These are phyloP conservation scores for Amphilophus citrinellus DNA, from an alignment of 2,113 vertebrate species.

Conservation along the genomic window DNA sequence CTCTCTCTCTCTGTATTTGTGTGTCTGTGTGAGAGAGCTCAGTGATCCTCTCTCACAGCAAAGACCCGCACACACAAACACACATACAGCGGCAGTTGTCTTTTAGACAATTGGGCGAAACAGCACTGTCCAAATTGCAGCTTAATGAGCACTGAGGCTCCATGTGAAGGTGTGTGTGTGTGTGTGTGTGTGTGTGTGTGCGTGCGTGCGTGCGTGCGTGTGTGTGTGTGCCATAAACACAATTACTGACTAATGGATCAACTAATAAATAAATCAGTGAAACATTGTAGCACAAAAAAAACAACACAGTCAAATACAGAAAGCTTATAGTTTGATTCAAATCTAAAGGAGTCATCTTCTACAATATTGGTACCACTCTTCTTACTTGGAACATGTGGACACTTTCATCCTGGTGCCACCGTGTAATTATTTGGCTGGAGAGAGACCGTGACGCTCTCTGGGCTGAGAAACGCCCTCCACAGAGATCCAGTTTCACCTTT, in stretches of 20 bases:
- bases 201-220: background rate
- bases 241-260: no score
- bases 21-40: background rate
- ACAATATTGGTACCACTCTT: background rate
- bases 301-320: no score
- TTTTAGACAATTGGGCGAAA: constrained; percentile 7
- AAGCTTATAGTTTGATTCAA: no score
- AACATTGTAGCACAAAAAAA: background rate
- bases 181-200: background rate
- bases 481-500: no score
- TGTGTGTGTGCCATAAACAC: background rate
- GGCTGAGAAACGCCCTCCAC: no score
- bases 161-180: background rate
- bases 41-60: constrained; percentile 15
- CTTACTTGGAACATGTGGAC: background rate
- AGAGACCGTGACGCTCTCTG: no score
- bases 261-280: background rate
- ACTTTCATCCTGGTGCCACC: no score
- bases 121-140: background rate
- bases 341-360: background rate
- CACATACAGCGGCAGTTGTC: background rate
- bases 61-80: constrained; percentile 1
- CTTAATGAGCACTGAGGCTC: constrained; percentile 10
- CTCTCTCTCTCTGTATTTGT: background rate
- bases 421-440: no score